phyloP scores from a whole-genome alignment of 2,888 invertebrate genomes.

The Spilarctia lutea region DNA sequence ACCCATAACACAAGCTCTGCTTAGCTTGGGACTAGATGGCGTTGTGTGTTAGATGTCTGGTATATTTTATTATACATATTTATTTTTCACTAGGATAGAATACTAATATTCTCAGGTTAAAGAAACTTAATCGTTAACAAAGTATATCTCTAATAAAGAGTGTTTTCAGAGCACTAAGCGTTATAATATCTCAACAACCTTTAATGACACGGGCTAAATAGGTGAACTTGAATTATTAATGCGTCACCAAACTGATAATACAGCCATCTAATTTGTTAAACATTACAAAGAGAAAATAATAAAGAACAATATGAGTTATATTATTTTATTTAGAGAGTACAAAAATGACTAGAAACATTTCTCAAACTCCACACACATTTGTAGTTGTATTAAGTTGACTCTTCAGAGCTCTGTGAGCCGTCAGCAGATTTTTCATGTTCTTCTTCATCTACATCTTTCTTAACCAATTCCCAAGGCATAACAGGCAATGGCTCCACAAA shows the following conservation, averaged over 20 bases:
- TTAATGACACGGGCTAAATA: no score
- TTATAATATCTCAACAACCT: neutral
- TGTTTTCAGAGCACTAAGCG: neutral
- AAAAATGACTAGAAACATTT: slow-evolving; percentile 52
- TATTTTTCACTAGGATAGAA: neutral
- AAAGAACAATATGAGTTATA: neutral
- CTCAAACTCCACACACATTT: neutral
- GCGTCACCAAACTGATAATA: neutral
- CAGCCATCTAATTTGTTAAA: neutral
- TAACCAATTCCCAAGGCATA: slow-evolving; percentile 80
- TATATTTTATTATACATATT: no score
- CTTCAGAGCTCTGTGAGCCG: neutral
- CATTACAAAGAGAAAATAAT: neutral
- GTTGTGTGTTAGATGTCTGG: no score
- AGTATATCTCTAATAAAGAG: neutral
- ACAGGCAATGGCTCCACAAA: slow-evolving; percentile 81
- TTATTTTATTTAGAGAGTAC: slow-evolving; percentile 16
- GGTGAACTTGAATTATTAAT: no score
- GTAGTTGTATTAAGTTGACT: neutral
- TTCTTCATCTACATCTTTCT: slow-evolving; percentile 68
- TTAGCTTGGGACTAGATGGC: no score
- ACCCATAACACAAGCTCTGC: no score
- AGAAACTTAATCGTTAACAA: neutral
- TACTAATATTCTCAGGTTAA: neutral
- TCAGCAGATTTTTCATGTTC: slow-evolving; percentile 39